These are phyloP conservation scores for Grantiella picta DNA, from an alignment of 2,113 vertebrate species.

Conservation along the genomic window DNA sequence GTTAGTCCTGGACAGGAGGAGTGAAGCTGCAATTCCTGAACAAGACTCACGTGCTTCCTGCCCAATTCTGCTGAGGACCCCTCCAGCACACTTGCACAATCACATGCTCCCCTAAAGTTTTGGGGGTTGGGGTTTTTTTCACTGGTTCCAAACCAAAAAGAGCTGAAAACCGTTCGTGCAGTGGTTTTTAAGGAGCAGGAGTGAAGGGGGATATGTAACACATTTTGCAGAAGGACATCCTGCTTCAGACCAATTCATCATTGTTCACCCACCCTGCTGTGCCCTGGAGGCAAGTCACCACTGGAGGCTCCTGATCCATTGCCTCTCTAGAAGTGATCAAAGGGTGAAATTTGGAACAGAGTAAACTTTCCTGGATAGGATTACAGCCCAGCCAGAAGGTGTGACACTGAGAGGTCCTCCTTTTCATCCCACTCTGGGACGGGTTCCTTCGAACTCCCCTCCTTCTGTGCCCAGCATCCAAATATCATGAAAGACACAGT, in stretches of 20 bases:
- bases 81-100: not conserved
- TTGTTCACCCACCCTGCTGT: not conserved
- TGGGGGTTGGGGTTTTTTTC: fast-evolving
- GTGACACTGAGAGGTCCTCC: not conserved
- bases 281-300: not conserved
- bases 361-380: not conserved
- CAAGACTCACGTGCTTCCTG: fast-evolving
- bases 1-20: not conserved
- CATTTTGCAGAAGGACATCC: not conserved
- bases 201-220: not conserved
- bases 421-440: not conserved
- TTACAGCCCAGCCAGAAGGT: not conserved
- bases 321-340: slow-evolving; percentile 9
- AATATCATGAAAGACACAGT: not conserved
- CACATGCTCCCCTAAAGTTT: not conserved
- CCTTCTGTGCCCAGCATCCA: not conserved
- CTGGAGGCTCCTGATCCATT: not conserved
- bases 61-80: not conserved
- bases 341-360: not conserved
- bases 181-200: not conserved
- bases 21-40: not conserved
- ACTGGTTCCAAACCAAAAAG: not conserved
- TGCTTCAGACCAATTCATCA: slow-evolving; percentile 27
- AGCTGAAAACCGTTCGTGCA: not conserved
- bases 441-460: not conserved